Conservation (phyloP, 2,888 invertebrate species). For the Epinotia bilunana region DNA sequence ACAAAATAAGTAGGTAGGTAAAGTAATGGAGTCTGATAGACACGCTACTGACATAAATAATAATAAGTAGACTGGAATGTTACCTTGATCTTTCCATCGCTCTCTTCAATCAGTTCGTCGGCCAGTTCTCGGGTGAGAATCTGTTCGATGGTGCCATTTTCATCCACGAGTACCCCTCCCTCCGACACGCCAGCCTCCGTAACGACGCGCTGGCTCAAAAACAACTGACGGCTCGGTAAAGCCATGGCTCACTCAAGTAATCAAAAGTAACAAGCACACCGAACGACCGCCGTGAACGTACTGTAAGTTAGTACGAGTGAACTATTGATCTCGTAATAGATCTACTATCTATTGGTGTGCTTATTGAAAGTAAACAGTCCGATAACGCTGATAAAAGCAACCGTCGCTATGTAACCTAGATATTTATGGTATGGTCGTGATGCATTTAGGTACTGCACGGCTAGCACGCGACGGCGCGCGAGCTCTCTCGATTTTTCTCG, state of each 20-base stretch:
- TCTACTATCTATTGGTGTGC: constrained; percentile 23
- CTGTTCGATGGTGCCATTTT: constrained; percentile 84
- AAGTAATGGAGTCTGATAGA: neutral
- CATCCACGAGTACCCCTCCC: constrained; percentile 85
- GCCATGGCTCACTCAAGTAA: constrained; percentile 56
- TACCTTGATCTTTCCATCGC: constrained; percentile 82
- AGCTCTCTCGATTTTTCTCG: no score
- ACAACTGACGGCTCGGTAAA: constrained; percentile 66
- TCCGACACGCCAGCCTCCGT: constrained; percentile 80
- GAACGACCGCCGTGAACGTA: constrained; percentile 50
- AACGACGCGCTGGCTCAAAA: constrained; percentile 79
- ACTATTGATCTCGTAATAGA: constrained; percentile 48
- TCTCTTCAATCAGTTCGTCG: constrained; percentile 74
- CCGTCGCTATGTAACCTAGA: constrained; percentile 26
- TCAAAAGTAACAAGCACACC: constrained; percentile 44
- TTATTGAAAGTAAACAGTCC: constrained; percentile 41
- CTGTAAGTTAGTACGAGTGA: constrained; percentile 26
- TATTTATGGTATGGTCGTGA: neutral
- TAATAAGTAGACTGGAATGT: constrained; percentile 42
- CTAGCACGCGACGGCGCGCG: no score
- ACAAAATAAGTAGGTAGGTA: neutral
- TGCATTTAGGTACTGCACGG: constrained; percentile 2
- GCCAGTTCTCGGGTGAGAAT: constrained; percentile 79
- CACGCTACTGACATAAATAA: neutral
- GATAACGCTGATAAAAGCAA: constrained; percentile 37